Conservation (phyloP, 2,888 invertebrate genomes). For the Eilema caniola region DNA sequence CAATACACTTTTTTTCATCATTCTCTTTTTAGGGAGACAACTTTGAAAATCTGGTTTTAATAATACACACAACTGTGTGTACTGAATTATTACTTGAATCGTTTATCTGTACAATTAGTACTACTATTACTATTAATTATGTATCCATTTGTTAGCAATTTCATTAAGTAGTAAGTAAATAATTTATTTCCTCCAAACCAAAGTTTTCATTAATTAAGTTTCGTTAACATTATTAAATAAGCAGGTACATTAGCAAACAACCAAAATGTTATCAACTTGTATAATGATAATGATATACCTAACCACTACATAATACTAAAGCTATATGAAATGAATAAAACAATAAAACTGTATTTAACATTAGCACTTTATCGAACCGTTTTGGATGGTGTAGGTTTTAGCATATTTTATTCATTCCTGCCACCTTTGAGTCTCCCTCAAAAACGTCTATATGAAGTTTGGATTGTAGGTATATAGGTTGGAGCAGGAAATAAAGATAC, state of each 20-base stretch:
- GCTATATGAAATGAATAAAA: neutral
- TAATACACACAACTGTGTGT: conserved; percentile 12
- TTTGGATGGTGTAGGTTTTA: conserved; percentile 8
- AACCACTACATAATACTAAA: neutral
- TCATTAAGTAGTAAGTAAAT: neutral
- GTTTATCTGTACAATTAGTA: neutral
- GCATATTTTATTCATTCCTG: conserved; percentile 29
- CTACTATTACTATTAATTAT: neutral
- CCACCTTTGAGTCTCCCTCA: conserved; percentile 36
- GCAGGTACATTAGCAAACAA: neutral
- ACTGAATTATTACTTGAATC: neutral
- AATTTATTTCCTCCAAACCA: neutral
- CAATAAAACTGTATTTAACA: conserved; percentile 2
- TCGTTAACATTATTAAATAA: neutral
- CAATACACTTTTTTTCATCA: conserved; percentile 63
- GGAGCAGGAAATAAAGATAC: conserved; percentile 75
- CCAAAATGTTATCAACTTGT: neutral
- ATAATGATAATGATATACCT: neutral
- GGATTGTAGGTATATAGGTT: conserved; percentile 50
- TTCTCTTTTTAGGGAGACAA: conserved; percentile 60
- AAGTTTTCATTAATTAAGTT: neutral
- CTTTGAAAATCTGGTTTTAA: conserved; percentile 54
- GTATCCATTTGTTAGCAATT: neutral
- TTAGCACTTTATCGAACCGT: neutral
- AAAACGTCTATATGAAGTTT: conserved; percentile 56